Conservation (phyloP, 2,113 vertebrate genomes). For the Cryptotis parvus region DNA sequence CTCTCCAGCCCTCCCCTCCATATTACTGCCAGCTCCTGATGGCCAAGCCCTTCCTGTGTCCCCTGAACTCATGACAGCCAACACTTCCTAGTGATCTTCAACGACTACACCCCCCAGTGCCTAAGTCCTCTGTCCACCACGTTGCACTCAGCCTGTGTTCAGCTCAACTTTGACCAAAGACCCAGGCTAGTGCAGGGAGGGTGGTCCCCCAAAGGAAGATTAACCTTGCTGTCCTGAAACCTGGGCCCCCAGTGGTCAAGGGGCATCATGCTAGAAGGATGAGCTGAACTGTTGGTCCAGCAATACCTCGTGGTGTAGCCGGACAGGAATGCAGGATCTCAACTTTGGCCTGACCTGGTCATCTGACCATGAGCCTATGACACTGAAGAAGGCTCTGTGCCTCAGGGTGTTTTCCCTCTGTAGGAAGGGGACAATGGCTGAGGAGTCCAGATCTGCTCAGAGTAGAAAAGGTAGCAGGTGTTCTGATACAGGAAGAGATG, state of each 20-base stretch:
- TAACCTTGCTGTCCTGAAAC: not conserved
- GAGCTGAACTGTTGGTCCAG: not conserved
- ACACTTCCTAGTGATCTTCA: not conserved
- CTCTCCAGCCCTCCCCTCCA: not conserved
- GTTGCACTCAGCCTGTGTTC: not conserved
- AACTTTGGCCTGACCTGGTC: not conserved
- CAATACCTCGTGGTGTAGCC: not conserved
- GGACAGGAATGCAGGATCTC: not conserved
- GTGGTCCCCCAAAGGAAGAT: not conserved
- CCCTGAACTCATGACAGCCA: not conserved
- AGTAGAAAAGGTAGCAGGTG: not conserved
- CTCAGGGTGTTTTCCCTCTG: not conserved
- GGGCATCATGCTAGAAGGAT: not conserved
- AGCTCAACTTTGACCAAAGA: not conserved
- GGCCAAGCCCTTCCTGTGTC: not conserved
- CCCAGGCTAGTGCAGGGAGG: not conserved
- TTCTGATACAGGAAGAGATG: not conserved
- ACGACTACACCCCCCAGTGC: rapidly evolving
- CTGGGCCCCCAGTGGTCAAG: not conserved
- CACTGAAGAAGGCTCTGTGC: not conserved
- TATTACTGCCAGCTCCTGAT: not conserved
- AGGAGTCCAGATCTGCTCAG: too few relatives aligned
- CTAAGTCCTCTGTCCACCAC: not conserved
- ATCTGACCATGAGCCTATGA: not conserved
- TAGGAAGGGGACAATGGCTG: not conserved